A percentile compares a stretch with the other conserved stretches of the same genome.
Evolutionary conservation across 2,797 vertebrate species (phyloP).

Genomic region (Acrossocheilus wenchowensis): DNA sequence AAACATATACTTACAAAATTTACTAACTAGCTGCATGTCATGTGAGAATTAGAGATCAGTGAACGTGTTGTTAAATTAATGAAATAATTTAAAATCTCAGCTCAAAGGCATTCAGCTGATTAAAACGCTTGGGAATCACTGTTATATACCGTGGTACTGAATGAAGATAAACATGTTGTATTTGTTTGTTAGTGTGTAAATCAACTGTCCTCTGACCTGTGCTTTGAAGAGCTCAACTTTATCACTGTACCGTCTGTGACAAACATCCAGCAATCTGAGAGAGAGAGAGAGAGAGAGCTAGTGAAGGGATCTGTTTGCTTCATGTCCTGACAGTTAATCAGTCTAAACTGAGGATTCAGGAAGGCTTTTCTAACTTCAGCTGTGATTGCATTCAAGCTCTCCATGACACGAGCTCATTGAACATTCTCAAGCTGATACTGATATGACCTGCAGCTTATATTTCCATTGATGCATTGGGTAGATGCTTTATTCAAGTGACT

Average conservation of each 20-base stretch:
- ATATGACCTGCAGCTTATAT: neutral
- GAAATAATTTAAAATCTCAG: neutral
- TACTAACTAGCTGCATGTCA: neutral
- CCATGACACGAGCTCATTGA: neutral
- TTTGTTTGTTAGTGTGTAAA: neutral
- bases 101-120: neutral
- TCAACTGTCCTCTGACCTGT: constrained; percentile 75
- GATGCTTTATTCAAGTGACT: neutral
- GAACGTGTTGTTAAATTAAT: neutral
- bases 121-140: neutral
- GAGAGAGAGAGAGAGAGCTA: constrained; percentile 9
- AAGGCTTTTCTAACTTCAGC: neutral
- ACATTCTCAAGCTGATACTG: neutral
- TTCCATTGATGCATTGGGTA: neutral
- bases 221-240: constrained; percentile 84
- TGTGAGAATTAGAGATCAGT: neutral
- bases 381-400: neutral
- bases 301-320: neutral
- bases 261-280: constrained; percentile 85
- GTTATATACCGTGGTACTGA: neutral
- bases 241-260: constrained; percentile 81
- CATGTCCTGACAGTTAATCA: too few relatives aligned
- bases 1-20: too few relatives aligned
- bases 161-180: neutral
- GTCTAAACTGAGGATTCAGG: neutral